Evolutionary conservation across 2,113 vertebrate species (phyloP).

Genomic region (Pipa parva): DNA sequence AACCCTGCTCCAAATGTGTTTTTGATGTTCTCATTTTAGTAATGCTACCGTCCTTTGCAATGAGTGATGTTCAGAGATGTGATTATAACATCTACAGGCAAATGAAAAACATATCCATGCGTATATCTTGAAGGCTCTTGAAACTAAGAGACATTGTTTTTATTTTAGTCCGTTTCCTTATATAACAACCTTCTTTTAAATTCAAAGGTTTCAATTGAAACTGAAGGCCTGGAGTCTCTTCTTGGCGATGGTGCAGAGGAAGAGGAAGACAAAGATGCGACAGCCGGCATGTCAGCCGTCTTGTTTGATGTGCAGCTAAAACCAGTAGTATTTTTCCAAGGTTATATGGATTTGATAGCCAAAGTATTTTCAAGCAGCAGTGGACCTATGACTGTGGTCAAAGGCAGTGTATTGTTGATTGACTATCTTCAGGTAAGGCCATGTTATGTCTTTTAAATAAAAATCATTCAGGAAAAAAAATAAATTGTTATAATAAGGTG

Average conservation of each 20-base stretch:
- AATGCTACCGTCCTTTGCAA: too few relatives aligned
- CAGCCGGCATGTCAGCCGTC: constrained; percentile 52
- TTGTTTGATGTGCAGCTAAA: constrained; percentile 56
- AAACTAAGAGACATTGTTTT: too few relatives aligned
- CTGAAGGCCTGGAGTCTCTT: constrained; percentile 53
- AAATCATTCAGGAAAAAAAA: too few relatives aligned
- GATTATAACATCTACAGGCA: too few relatives aligned
- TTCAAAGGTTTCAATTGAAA: constrained; percentile 56
- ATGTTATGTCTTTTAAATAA: not conserved
- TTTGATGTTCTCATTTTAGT: too few relatives aligned
- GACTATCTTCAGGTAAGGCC: constrained; percentile 62
- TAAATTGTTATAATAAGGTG: too few relatives aligned
- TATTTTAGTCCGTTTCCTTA: too few relatives aligned
- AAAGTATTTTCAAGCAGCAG: constrained; percentile 53
- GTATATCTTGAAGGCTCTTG: too few relatives aligned
- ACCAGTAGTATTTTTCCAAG: constrained; percentile 50
- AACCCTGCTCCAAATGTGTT: too few relatives aligned
- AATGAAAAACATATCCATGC: too few relatives aligned
- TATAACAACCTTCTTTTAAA: not conserved
- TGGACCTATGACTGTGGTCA: constrained; percentile 51
- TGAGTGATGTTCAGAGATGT: too few relatives aligned
- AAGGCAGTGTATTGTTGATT: constrained; percentile 57
- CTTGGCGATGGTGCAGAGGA: constrained; percentile 42
- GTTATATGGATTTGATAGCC: constrained; percentile 58
- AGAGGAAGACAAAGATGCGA: constrained; percentile 46